Conservation (phyloP, 1,140 invertebrate species). For the Macrocentrus cingulum region DNA sequence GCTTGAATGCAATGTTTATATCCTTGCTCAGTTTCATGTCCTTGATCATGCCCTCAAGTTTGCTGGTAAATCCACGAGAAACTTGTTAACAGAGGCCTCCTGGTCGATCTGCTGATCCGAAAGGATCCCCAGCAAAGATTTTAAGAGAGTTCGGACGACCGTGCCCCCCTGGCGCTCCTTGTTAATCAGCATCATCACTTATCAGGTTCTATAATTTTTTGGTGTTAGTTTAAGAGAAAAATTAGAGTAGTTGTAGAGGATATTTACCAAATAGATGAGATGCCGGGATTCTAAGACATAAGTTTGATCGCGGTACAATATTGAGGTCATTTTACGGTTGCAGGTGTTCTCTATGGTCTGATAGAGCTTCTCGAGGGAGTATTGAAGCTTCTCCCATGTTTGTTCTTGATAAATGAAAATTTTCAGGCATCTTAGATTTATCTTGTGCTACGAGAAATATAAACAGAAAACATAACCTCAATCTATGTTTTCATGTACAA, state of each 20-base stretch:
- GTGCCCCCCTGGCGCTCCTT: slow-evolving; percentile 91
- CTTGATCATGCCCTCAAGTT: slow-evolving; percentile 99
- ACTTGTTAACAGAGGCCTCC: slow-evolving; percentile 91
- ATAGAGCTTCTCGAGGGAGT: slow-evolving; percentile 92
- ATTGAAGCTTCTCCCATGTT: slow-evolving; percentile 91
- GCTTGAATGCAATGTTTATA: slow-evolving; percentile 81
- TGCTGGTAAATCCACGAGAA: slow-evolving; percentile 95
- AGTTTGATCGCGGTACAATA: slow-evolving; percentile 92
- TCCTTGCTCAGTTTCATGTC: slow-evolving; percentile 99
- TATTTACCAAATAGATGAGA: slow-evolving; percentile 92
- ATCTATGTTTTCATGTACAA: too few relatives aligned
- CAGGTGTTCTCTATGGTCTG: slow-evolving; percentile 98
- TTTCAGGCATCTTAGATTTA: slow-evolving; percentile 90
- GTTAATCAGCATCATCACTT: slow-evolving; percentile 91
- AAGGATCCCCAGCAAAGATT: slow-evolving; percentile 94
- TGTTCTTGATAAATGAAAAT: slow-evolving; percentile 92
- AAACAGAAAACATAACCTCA: slow-evolving; percentile 30
- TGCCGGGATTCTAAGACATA: slow-evolving; percentile 91
- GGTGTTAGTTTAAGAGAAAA: too few relatives aligned
- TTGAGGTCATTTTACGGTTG: slow-evolving; percentile 92
- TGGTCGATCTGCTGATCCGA: slow-evolving; percentile 97
- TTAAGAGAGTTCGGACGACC: slow-evolving; percentile 90
- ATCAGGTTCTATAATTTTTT: too few relatives aligned
- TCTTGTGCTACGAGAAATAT: slow-evolving; percentile 69
- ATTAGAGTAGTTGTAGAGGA: slow-evolving; percentile 22